Evolutionary conservation across 1,140 invertebrate species (phyloP), one percentile per base, ranked within the genome.

Genomic region (Drosophila nannoptera): DNA sequence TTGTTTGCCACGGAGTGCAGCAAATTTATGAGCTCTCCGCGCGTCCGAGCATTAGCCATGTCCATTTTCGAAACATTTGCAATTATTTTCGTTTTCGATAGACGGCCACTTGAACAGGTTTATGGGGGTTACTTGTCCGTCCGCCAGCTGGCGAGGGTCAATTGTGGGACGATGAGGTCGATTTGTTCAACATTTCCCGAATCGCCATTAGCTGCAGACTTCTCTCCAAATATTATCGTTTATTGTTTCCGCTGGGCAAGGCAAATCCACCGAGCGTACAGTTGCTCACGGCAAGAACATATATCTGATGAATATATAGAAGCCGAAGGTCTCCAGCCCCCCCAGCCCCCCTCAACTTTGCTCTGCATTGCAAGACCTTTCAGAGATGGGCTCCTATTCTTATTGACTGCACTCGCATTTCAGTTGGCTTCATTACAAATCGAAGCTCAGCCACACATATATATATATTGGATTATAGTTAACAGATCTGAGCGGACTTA

Each of bases 121-220:
- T n/a, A 82, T 83, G 71, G 45, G 71, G 75, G 78, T 69, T 49
- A 45, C 62, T 69, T 63, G 59, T 63, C 14, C 5, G 40, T 14
- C 7, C 33, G 22, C 7, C 22, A 29, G 33, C 33, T 7, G 32
- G 33, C 12, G 56, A 48, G 42, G 59, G 59, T 69, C 69, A 55
- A 36, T 61, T 54, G 62, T 46, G 56, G 42, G 63, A 63, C 69
- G 62, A 74, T 76, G 56, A 58, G 67, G 45, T 68, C 78, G 66
- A 77, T 81, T 82, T 81, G 78, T 70, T 59, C 36, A 64, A 33
- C 70, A 71, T 71, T 81, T 82, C 75, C 78, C 69, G 70, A n/a
- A 43, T 35, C 48, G 58, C 61, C 64, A 77, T 62, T 74, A 4
- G 35, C 43, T 55, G 36, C 60, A n/a, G n/a, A 8, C 35, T 31